These are phyloP conservation scores for Streblospio benedicti DNA, from an alignment of 1,140 invertebrate genomes.

Conservation along the genomic window DNA sequence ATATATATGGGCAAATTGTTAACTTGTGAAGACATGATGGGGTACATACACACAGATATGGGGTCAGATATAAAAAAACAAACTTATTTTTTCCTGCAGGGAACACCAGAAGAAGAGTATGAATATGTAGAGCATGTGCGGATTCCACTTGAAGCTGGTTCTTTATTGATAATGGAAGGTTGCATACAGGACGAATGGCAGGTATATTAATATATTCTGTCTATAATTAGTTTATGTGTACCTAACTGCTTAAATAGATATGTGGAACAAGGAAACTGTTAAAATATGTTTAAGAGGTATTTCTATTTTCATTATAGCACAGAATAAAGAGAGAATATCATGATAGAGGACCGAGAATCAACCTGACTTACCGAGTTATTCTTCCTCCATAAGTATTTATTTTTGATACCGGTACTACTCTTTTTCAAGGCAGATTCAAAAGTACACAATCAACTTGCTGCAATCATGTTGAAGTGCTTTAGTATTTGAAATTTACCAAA, in stretches of 20 bases:
- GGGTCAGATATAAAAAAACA: too few relatives aligned
- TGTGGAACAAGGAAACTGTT: neutral
- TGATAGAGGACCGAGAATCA: conserved; percentile 39
- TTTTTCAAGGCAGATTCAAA: too few relatives aligned
- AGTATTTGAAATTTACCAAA: too few relatives aligned
- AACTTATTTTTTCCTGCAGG: too few relatives aligned
- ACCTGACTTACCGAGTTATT: conserved; percentile 42
- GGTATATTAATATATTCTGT: conserved; percentile 21
- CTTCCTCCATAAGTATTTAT: too few relatives aligned
- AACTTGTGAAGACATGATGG: too few relatives aligned
- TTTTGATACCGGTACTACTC: too few relatives aligned
- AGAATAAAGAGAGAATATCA: conserved; percentile 42
- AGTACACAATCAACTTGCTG: too few relatives aligned
- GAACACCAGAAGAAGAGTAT: conserved; percentile 36
- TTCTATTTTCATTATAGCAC: conserved; percentile 34
- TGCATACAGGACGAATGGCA: conserved; percentile 49
- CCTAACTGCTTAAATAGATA: neutral
- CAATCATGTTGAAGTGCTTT: too few relatives aligned
- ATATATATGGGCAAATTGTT: neutral
- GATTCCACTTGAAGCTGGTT: conserved; percentile 41
- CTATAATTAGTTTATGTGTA: neutral
- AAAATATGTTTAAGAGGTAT: neutral
- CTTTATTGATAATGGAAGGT: conserved; percentile 50
- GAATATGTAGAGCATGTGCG: conserved; percentile 32
- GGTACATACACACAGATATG: too few relatives aligned